Conservation (phyloP, 2,888 invertebrate genomes). For the Steromphala cineraria region DNA sequence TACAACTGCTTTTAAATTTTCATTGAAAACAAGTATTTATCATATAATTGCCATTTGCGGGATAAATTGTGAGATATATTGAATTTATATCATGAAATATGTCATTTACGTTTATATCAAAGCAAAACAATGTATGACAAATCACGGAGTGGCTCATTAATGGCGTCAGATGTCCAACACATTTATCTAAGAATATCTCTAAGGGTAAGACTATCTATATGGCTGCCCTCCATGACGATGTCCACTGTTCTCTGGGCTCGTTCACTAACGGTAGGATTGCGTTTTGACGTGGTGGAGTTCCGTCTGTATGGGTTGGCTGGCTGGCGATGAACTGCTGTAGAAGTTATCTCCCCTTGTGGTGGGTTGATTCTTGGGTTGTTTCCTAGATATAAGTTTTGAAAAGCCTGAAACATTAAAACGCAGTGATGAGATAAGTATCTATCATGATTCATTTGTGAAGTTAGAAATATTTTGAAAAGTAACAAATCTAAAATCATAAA, state of each 20-base stretch:
- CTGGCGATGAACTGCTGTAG: slow-evolving; percentile 25
- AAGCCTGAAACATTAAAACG: slow-evolving; percentile 37
- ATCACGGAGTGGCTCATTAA: no score
- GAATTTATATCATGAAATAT: no score
- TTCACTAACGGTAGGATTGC: slow-evolving; percentile 28
- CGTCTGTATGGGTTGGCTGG: slow-evolving; percentile 43
- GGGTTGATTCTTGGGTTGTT: slow-evolving; percentile 54
- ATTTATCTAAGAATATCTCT: slow-evolving; percentile 42
- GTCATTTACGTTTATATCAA: no score
- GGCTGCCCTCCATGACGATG: slow-evolving; percentile 54
- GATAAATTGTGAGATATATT: no score
- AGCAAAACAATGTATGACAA: no score
- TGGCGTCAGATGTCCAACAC: no score
- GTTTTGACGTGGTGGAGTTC: slow-evolving; percentile 34
- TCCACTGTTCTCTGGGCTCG: slow-evolving; percentile 36
- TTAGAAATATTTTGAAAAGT: no score
- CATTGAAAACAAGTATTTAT: no score
- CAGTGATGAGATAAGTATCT: not conserved
- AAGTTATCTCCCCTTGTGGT: slow-evolving; percentile 36
- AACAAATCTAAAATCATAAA: no score
- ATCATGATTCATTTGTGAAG: no score
- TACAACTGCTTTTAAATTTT: no score
- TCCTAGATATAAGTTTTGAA: slow-evolving; percentile 57
- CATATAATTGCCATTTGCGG: no score
- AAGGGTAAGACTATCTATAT: slow-evolving; percentile 48